A percentile compares a stretch with the other conserved stretches of the same genome.
Evolutionary conservation across 1,140 invertebrate species (phyloP).

Genomic region (Rhyacophila brunnea): DNA sequence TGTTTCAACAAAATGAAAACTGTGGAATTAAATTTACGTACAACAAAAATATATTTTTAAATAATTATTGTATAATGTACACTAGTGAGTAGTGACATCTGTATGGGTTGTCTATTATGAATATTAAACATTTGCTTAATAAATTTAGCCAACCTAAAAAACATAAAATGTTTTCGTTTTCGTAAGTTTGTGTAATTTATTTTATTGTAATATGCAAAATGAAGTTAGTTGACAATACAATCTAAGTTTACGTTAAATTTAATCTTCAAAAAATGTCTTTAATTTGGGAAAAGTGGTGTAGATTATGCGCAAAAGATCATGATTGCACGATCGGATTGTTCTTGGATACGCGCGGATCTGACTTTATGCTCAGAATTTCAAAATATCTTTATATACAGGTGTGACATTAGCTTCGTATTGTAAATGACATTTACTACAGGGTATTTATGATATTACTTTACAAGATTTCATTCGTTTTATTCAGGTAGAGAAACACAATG

Average conservation of each 20-base stretch:
- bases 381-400: conserved; percentile 29
- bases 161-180: neutral
- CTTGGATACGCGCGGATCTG: neutral
- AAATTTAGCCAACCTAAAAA: conserved; percentile 4
- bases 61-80: too few species aligned
- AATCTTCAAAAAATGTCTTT: conserved; percentile 18
- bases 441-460: conserved; percentile 26
- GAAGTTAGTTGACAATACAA: conserved; percentile 27
- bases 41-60: too few species aligned
- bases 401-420: conserved; percentile 24
- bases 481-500: conserved; percentile 18
- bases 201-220: conserved; percentile 12
- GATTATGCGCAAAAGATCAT: conserved; percentile 20
- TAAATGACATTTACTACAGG: conserved; percentile 26
- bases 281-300: conserved; percentile 28
- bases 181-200: neutral
- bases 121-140: too few species aligned
- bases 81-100: too few species aligned
- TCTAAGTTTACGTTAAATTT: conserved; percentile 11
- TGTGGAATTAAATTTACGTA: too few species aligned
- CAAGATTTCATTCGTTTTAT: conserved; percentile 13
- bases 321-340: conserved; percentile 11
- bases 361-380: conserved; percentile 22
- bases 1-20: too few species aligned
- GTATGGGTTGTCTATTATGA: too few species aligned